Conservation (phyloP, 2,797 vertebrate species). For the Setipinna tenuifilis region DNA sequence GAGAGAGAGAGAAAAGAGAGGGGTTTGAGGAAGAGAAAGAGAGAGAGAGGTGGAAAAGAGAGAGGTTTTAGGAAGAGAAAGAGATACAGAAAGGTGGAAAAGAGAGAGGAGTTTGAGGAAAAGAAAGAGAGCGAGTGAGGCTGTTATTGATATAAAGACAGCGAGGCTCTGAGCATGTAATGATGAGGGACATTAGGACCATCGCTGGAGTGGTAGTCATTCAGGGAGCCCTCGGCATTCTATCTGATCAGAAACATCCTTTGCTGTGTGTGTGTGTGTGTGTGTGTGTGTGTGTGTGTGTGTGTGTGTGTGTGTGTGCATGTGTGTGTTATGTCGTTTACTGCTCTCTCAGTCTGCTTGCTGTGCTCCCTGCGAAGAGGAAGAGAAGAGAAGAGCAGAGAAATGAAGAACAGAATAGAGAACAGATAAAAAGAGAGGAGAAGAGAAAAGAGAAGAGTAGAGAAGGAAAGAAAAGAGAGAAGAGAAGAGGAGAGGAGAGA, state of each 20-base stretch:
- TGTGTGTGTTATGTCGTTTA: background rate
- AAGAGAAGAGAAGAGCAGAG: background rate
- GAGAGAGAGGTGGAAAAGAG: background rate
- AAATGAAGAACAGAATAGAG: background rate
- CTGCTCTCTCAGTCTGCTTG: background rate
- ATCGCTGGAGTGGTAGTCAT: background rate
- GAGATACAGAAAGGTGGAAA: no score
- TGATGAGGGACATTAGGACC: background rate
- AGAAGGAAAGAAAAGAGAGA: background rate
- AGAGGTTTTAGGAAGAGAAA: no score
- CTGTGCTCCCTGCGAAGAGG: background rate
- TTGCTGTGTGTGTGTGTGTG: background rate
- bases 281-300: conserved; percentile 2
- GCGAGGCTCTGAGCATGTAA: background rate
- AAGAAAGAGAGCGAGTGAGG: background rate
- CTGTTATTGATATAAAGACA: background rate
- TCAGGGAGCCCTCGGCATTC: background rate
- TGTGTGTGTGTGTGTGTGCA: background rate
- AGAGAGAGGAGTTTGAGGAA: background rate
- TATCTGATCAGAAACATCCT: background rate
- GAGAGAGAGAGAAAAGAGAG: background rate
- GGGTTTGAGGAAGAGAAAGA: no score
- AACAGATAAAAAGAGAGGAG: conserved; percentile 1
- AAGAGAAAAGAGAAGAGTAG: background rate
- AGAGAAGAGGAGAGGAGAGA: background rate